Conservation (phyloP, 1,140 invertebrate species). For the Macrosteles quadrilineatus region DNA sequence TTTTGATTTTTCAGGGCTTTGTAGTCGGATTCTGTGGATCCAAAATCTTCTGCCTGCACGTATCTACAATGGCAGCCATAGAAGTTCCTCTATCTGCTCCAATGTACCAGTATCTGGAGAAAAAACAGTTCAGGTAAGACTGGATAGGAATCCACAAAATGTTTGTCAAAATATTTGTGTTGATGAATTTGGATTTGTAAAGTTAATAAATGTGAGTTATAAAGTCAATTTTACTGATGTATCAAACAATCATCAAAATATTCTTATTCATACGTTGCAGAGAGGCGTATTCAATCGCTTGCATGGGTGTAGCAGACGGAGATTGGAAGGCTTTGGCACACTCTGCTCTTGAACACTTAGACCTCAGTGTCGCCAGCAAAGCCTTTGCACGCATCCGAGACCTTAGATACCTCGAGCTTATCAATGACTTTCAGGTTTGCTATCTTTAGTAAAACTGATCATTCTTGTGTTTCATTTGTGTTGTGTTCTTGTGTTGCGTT, state of each 20-base stretch:
- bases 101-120: constrained; percentile 95
- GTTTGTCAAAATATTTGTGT: too few relatives aligned
- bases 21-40: constrained; percentile 95
- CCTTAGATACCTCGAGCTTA: constrained; percentile 73
- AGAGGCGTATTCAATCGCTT: constrained; percentile 93
- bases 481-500: too few relatives aligned
- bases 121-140: constrained; percentile 76
- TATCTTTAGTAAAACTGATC: not conserved
- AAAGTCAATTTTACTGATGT: too few relatives aligned
- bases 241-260: too few relatives aligned
- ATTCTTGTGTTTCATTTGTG: not conserved
- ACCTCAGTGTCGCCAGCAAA: constrained; percentile 84
- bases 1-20: constrained; percentile 86
- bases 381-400: constrained; percentile 84
- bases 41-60: constrained; percentile 92
- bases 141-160: too few relatives aligned
- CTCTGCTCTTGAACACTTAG: constrained; percentile 80
- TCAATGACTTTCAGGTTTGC: constrained; percentile 70
- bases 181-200: too few relatives aligned
- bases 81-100: constrained; percentile 89
- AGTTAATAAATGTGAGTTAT: too few relatives aligned
- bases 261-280: too few relatives aligned
- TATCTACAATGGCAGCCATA: constrained; percentile 86
- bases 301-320: constrained; percentile 86
- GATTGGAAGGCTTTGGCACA: constrained; percentile 92